These are phyloP conservation scores for Coelinius sp. DNA, from an alignment of 2,888 invertebrate species.

Conservation along the genomic window DNA sequence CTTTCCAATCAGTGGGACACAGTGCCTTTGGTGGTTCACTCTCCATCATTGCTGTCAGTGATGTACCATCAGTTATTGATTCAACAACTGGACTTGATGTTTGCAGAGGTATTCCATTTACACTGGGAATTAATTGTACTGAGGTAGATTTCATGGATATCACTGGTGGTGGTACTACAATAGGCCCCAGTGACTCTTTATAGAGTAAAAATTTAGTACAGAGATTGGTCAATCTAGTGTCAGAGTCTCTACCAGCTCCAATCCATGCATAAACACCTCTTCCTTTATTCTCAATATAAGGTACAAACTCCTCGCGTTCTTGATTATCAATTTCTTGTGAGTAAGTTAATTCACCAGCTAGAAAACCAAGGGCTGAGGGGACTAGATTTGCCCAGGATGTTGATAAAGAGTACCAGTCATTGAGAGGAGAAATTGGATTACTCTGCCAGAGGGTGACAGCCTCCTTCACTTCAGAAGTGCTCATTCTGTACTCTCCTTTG, in stretches of 20 bases:
- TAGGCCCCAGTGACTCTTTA: slow-evolving; percentile 61
- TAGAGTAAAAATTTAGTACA: slow-evolving; percentile 87
- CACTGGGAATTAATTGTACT: slow-evolving; percentile 41
- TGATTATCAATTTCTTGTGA: slow-evolving; percentile 56
- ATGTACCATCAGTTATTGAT: slow-evolving; percentile 57
- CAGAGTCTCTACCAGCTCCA: slow-evolving; percentile 92
- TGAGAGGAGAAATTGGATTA: slow-evolving; percentile 85
- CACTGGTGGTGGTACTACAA: slow-evolving; percentile 37
- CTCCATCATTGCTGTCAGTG: slow-evolving; percentile 59
- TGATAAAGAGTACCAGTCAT: slow-evolving; percentile 77
- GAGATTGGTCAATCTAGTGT: slow-evolving; percentile 81
- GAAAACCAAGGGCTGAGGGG: slow-evolving; percentile 64
- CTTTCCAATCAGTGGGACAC: slow-evolving; percentile 87
- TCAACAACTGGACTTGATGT: slow-evolving; percentile 60
- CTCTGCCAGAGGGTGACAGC: slow-evolving; percentile 82
- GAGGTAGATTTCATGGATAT: slow-evolving; percentile 41
- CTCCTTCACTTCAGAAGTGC: slow-evolving; percentile 81
- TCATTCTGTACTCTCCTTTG: slow-evolving; percentile 87
- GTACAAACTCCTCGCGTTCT: slow-evolving; percentile 64
- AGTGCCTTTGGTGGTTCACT: slow-evolving; percentile 73
- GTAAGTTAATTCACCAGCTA: slow-evolving; percentile 66
- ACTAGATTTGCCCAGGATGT: slow-evolving; percentile 66
- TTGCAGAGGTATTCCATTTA: slow-evolving; percentile 50
- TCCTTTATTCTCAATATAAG: slow-evolving; percentile 67
- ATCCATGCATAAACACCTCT: slow-evolving; percentile 88